Percentiles rank a stretch among this genome's conserved stretches.
Conservation (phyloP, 2,888 invertebrate species). For the Acanthosoma haemorrhoidale region DNA sequence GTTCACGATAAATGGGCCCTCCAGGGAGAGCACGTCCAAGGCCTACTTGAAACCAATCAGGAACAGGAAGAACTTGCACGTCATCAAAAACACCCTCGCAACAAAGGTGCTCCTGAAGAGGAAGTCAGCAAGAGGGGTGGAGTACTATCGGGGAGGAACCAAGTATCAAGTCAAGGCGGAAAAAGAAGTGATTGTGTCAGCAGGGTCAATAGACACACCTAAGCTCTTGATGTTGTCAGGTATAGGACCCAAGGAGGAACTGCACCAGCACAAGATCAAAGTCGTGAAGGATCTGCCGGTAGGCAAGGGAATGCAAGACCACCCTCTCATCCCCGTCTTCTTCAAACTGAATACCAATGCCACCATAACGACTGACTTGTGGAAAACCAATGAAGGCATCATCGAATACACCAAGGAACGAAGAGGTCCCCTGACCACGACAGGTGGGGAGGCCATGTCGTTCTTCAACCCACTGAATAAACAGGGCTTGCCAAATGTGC, state of each 20-base stretch:
- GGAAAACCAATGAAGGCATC: constrained; percentile 43
- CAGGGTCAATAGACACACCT: constrained; percentile 40
- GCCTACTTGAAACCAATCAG: constrained; percentile 42
- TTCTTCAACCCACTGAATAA: constrained; percentile 51
- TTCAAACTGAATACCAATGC: constrained; percentile 27
- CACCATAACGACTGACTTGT: constrained; percentile 41
- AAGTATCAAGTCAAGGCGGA: constrained; percentile 52
- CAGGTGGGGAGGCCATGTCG: constrained; percentile 50
- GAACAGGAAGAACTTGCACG: constrained; percentile 42
- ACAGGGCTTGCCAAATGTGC: constrained; percentile 45
- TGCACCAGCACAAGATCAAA: constrained; percentile 36
- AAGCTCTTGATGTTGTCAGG: constrained; percentile 42
- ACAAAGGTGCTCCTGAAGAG: constrained; percentile 41
- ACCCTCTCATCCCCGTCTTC: constrained; percentile 33
- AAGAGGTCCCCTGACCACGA: constrained; percentile 48
- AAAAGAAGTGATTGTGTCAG: constrained; percentile 46
- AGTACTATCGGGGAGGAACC: constrained; percentile 52
- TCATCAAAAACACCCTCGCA: constrained; percentile 42
- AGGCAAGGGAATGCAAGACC: constrained; percentile 41
- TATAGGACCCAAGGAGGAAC: constrained; percentile 40
- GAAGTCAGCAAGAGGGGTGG: constrained; percentile 53
- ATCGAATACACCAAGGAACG: constrained; percentile 49
- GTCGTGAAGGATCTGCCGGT: constrained; percentile 38
- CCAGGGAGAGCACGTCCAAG: constrained; percentile 49
- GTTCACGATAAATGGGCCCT: constrained; percentile 58